Base-by-base conservation (phyloP, 1,140 invertebrate species). In the Trichonephila clavipes region DNA sequence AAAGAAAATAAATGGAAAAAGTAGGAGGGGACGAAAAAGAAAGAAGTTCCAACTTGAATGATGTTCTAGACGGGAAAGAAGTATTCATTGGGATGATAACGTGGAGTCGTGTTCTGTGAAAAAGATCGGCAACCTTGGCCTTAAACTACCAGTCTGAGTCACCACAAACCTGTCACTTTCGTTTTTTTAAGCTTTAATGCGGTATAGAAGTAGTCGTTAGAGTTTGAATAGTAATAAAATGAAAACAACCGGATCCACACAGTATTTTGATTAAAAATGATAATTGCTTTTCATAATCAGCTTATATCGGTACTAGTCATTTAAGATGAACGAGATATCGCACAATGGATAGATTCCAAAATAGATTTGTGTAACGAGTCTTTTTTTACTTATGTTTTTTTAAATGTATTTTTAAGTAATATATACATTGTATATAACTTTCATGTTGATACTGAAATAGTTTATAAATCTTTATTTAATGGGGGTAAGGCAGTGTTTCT, bases 81-180 rank as follows among this genome's bases (percentile, higher is more conserved):
- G 24, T 82, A 28, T n/a, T 24, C 40, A 28, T 44, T n/a, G 21
- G 19, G 58, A 85, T 58, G 82, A 85, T 85, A 85, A 59, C 19
- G 19, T 4, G 21, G 72, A 77, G 72, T 40, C 34, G 24, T 16
- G 72, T 77, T 59, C 82, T 59, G 44, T 24, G 82, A 24, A 58
- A 51, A 44, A 85, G 40, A 85, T 85, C 72, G 44, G 82, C 82
- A 85, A 85, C 82, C 82, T 85, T 85, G 82, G 82, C 82, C 82
- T 85, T 85, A 85, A 85, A 58, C 82, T 85, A 85, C 82, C n/a
- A 58, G 82, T 85, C 82, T 85, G 82, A 85, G 14, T 85, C 82
- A 85, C 19, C 59, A 12, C 10, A 85, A 85, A 85, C 82, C 82
- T 85, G 82, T 85, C 82, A 85, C 58, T 85, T 85, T 85, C 24